These are phyloP conservation scores for Daubentonia madagascariensis DNA, from an alignment of 2,113 vertebrate species.

Conservation along the genomic window DNA sequence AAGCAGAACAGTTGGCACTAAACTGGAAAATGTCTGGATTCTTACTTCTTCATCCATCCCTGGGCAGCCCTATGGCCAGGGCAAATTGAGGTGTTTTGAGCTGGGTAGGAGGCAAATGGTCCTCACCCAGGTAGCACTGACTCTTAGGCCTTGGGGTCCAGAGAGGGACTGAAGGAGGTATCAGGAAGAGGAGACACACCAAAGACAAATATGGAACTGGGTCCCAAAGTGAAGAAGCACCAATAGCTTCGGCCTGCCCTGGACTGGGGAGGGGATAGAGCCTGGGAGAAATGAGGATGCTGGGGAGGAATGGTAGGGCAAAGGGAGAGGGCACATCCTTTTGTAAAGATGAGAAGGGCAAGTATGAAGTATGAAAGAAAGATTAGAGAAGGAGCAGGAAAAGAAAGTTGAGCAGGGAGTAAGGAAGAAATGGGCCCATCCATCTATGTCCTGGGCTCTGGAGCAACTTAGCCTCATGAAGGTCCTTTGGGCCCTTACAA, in stretches of 20 bases:
- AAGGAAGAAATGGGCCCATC: slow-evolving; percentile 29
- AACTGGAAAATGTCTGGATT: slow-evolving; percentile 47
- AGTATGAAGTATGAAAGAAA: neutral
- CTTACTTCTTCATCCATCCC: slow-evolving; percentile 20
- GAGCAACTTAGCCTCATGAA: neutral
- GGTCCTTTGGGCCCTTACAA: slow-evolving; percentile 37
- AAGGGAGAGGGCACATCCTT: neutral
- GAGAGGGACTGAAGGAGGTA: neutral
- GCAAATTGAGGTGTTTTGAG: neutral
- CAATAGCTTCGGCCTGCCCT: slow-evolving; percentile 66
- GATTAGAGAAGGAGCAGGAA: neutral
- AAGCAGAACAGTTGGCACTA: neutral
- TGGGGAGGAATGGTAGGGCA: neutral
- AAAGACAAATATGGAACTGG: slow-evolving; percentile 69
- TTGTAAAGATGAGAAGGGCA: neutral
- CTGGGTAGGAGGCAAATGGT: neutral
- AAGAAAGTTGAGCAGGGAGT: neutral
- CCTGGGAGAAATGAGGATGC: neutral
- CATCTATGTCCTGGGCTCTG: slow-evolving; percentile 11
- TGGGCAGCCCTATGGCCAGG: neutral
- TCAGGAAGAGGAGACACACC: slow-evolving; percentile 43
- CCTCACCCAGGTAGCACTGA: neutral
- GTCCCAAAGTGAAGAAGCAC: slow-evolving; percentile 80
- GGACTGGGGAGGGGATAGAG: neutral
- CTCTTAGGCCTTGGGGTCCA: slow-evolving; percentile 5